Conservation (phyloP, 2,888 invertebrate species). For the Pyrgus malvae region DNA sequence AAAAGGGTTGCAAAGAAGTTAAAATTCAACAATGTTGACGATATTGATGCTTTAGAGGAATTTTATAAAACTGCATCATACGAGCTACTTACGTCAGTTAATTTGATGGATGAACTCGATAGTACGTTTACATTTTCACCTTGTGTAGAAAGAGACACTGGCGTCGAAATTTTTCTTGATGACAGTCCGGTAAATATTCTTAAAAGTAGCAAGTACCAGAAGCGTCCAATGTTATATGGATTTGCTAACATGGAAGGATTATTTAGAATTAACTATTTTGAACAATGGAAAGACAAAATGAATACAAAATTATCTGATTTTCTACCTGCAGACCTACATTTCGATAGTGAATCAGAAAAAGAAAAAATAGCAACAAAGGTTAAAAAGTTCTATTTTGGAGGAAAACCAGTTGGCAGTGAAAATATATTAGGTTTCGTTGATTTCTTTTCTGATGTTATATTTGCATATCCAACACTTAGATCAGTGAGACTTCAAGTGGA, state of each 20-base stretch:
- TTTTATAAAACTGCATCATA: slow-evolving; percentile 46
- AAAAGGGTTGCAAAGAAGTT: slow-evolving; percentile 35
- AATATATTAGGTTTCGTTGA: slow-evolving; percentile 38
- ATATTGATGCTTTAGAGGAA: slow-evolving; percentile 44
- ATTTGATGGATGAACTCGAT: slow-evolving; percentile 33
- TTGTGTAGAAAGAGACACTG: slow-evolving; percentile 39
- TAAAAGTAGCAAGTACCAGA: slow-evolving; percentile 35
- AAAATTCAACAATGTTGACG: slow-evolving; percentile 41
- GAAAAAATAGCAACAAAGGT: slow-evolving; percentile 38
- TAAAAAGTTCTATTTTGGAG: slow-evolving; percentile 52
- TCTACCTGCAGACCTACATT: slow-evolving; percentile 49
- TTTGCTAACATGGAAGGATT: slow-evolving; percentile 47
- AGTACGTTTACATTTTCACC: slow-evolving; percentile 36
- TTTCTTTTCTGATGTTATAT: slow-evolving; percentile 55
- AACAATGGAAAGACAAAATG: slow-evolving; percentile 45
- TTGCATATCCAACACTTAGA: slow-evolving; percentile 44
- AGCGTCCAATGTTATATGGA: slow-evolving; percentile 48
- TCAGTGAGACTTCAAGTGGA: slow-evolving; percentile 40
- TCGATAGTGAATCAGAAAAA: slow-evolving; percentile 34
- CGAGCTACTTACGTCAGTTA: slow-evolving; percentile 38
- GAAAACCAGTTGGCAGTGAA: slow-evolving; percentile 35
- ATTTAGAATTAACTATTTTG: slow-evolving; percentile 38
- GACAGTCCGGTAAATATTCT: slow-evolving; percentile 46
- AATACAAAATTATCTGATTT: slow-evolving; percentile 55
- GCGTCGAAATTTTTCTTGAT: slow-evolving; percentile 41